These are phyloP conservation scores for Otolemur garnettii DNA, from an alignment of 2,113 vertebrate species.

Conservation along the genomic window DNA sequence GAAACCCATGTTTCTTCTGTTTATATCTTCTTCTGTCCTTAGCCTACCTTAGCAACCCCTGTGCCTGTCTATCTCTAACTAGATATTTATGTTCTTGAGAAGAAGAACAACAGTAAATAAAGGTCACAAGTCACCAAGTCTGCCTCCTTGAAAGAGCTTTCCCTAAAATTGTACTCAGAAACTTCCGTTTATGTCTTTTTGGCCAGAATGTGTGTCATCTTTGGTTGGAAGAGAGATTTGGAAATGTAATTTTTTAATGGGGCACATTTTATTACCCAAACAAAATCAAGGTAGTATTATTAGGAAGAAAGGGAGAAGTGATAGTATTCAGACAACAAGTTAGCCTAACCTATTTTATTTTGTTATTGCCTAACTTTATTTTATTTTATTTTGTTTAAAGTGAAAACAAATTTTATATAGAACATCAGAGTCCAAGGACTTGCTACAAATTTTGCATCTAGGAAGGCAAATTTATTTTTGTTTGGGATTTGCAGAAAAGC, in stretches of 20 bases:
- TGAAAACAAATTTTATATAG: neutral
- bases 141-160: neutral
- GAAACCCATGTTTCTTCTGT: neutral
- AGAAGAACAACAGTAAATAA: neutral
- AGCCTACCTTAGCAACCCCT: neutral
- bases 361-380: neutral
- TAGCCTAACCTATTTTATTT: conserved; percentile 23
- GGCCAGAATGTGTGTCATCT: neutral
- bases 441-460: neutral
- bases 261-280: neutral
- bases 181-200: neutral
- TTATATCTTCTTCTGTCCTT: neutral
- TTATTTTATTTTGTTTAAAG: conserved; percentile 13
- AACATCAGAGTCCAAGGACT: neutral
- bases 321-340: neutral
- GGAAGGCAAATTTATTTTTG: conserved; percentile 48
- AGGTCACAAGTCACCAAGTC: neutral
- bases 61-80: neutral
- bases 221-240: neutral
- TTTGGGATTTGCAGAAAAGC: neutral
- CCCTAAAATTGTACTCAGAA: neutral
- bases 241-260: neutral
- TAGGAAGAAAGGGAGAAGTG: neutral
- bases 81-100: neutral
- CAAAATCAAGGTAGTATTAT: neutral